Conservation (phyloP, 2,888 invertebrate genomes). For the Scaptomyza parva region DNA sequence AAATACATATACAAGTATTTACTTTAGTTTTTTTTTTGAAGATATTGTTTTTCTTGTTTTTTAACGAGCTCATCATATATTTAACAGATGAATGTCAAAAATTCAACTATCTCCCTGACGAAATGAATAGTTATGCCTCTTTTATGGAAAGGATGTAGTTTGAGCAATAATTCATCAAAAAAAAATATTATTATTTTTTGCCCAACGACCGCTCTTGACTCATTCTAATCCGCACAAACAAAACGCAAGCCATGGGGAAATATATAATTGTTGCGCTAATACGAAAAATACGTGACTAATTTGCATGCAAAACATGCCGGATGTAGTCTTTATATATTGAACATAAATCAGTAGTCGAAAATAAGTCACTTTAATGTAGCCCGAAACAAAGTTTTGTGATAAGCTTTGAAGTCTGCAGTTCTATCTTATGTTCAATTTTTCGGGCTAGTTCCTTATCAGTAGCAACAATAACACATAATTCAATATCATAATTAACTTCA, state of each 20-base stretch:
- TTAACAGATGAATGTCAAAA: slow-evolving; percentile 48
- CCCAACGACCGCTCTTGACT: slow-evolving; percentile 51
- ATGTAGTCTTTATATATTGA: slow-evolving; percentile 48
- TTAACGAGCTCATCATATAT: slow-evolving; percentile 52
- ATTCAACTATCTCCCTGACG: slow-evolving; percentile 1
- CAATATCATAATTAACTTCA: slow-evolving; percentile 61
- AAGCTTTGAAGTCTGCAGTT: neutral
- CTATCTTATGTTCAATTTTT: slow-evolving; percentile 45
- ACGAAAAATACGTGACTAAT: slow-evolving; percentile 73
- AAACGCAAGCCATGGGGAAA: slow-evolving; percentile 21
- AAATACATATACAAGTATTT: slow-evolving; percentile 39
- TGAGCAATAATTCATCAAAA: slow-evolving; percentile 19
- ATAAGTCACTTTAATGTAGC: slow-evolving; percentile 2
- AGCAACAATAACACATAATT: slow-evolving; percentile 56
- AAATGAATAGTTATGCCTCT: neutral
- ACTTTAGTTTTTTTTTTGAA: slow-evolving; percentile 35
- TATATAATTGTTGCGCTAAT: slow-evolving; percentile 60
- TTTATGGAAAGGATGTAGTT: slow-evolving; percentile 1
- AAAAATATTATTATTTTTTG: too few relatives aligned
- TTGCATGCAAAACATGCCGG: slow-evolving; percentile 53
- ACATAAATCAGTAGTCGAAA: slow-evolving; percentile 42
- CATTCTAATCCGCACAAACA: slow-evolving; percentile 41
- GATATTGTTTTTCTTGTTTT: slow-evolving; percentile 37
- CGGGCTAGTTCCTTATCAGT: slow-evolving; percentile 57
- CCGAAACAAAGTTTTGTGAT: slow-evolving; percentile 1